These are phyloP conservation scores for Stenodera caucasica DNA, from an alignment of 2,888 invertebrate species.

Conservation along the genomic window DNA sequence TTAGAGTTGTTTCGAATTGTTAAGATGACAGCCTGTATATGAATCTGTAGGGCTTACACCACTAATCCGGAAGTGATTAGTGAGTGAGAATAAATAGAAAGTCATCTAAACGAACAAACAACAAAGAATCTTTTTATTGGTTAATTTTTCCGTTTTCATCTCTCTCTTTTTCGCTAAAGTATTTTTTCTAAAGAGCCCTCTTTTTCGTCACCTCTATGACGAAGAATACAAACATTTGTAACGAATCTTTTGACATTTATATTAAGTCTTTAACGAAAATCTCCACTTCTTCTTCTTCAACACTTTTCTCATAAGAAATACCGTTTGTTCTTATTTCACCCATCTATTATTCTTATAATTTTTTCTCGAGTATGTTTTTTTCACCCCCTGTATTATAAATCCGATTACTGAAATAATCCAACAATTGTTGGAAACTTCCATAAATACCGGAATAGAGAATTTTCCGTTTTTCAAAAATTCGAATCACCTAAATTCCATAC, in stretches of 20 bases:
- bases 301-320: background rate
- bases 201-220: background rate
- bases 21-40: no score
- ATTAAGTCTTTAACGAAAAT: conserved; percentile 25
- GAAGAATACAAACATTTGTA: conserved; percentile 22
- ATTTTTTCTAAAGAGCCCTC: conserved; percentile 16
- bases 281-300: background rate
- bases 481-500: no score
- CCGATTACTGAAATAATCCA: conserved; percentile 3
- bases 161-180: no score
- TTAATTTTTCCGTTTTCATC: background rate
- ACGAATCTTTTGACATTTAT: conserved; percentile 35
- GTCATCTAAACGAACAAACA: background rate
- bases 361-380: background rate
- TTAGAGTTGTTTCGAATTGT: no score
- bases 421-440: background rate
- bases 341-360: background rate
- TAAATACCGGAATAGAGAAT: no score
- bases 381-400: background rate
- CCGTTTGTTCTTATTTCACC: background rate
- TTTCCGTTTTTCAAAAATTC: no score
- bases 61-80: background rate
- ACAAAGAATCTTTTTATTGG: background rate
- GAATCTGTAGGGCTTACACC: background rate
- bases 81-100: background rate